Conservation (phyloP, 2,888 invertebrate genomes). For the Erebia ligea region DNA sequence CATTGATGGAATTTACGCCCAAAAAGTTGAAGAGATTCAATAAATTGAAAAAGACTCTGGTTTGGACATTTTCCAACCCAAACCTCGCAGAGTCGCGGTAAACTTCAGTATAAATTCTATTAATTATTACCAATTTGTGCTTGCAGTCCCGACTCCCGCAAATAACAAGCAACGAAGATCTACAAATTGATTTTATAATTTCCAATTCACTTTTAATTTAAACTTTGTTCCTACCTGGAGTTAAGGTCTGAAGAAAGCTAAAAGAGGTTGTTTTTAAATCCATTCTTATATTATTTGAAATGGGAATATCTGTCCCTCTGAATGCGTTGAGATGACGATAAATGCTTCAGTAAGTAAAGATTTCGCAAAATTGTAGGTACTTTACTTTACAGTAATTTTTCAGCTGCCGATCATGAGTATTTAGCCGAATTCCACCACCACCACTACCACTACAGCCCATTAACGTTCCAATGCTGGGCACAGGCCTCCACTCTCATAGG, state of each 20-base stretch:
- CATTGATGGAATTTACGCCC: neutral
- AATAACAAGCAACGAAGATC: neutral
- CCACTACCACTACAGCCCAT: too few relatives aligned
- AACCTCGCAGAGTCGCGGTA: neutral
- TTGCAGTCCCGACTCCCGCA: neutral
- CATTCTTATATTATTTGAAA: too few relatives aligned
- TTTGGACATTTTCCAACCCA: neutral
- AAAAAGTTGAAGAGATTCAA: neutral
- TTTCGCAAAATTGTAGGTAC: too few relatives aligned
- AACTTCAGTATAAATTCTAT: conserved; percentile 7
- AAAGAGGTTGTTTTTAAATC: too few relatives aligned
- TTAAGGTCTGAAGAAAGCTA: neutral
- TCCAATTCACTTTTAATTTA: conserved; percentile 16
- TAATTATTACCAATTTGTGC: neutral
- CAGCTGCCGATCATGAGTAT: too few relatives aligned
- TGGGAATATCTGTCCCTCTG: too few relatives aligned
- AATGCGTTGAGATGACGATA: too few relatives aligned
- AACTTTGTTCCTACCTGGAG: neutral
- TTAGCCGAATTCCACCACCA: too few relatives aligned
- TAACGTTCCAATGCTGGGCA: too few relatives aligned
- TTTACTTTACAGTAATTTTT: too few relatives aligned
- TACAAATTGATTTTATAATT: conserved; percentile 16
- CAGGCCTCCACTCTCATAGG: too few relatives aligned
- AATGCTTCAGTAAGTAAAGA: too few relatives aligned
- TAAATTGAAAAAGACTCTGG: neutral